These are phyloP conservation scores for Rotaria sp. DNA, from an alignment of 2,888 invertebrate genomes.

Conservation along the genomic window DNA sequence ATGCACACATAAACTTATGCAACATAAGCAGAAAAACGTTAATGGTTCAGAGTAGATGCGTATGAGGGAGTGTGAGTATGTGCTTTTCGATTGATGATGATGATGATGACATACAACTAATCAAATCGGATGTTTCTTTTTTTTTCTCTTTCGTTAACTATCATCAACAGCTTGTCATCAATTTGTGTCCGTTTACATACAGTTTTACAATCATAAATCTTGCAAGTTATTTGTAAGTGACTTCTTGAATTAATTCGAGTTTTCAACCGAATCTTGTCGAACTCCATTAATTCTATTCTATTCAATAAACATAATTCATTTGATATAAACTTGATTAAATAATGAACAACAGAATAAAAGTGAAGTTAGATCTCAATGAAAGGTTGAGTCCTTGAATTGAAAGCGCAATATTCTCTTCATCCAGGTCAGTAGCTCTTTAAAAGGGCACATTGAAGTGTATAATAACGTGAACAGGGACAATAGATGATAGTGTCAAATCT, in stretches of 20 bases:
- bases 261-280: background rate
- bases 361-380: background rate
- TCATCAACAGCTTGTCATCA: background rate
- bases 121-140: background rate
- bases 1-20: conserved; percentile 14
- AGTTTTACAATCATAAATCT: background rate
- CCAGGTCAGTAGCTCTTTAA: background rate
- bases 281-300: background rate
- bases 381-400: background rate
- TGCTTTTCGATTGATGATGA: background rate
- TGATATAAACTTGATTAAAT: background rate
- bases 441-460: background rate
- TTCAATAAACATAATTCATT: background rate
- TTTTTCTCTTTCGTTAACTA: background rate
- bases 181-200: background rate
- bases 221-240: background rate
- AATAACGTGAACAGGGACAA: background rate
- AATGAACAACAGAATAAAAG: background rate
- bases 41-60: background rate
- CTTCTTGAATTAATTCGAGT: background rate
- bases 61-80: background rate
- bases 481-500: background rate
- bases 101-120: background rate
- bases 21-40: background rate
- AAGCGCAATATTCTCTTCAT: background rate